Percentiles rank a stretch among this genome's conserved stretches.
Conservation (phyloP, 2,797 vertebrate genomes). For the Pteropus rufus region DNA sequence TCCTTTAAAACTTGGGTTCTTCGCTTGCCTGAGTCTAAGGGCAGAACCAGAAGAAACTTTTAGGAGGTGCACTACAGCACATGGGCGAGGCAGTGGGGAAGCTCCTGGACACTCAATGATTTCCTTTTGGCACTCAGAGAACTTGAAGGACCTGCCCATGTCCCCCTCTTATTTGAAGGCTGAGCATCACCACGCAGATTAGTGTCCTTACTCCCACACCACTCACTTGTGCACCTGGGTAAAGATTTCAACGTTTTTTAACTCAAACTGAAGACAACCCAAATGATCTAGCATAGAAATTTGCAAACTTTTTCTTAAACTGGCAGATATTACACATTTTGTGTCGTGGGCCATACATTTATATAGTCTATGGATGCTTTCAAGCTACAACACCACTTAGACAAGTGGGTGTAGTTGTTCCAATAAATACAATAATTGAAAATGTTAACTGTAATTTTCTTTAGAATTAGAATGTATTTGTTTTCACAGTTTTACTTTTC, state of each 20-base stretch:
- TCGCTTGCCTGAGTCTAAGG: background rate
- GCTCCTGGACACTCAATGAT: background rate
- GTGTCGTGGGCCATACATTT: background rate
- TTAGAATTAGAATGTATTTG: background rate
- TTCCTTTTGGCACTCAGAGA: background rate
- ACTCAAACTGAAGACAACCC: background rate
- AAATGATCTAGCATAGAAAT: background rate
- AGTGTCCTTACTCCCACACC: background rate
- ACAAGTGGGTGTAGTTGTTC: background rate
- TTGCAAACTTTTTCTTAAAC: background rate
- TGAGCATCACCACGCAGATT: background rate
- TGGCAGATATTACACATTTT: background rate
- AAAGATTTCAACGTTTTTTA: background rate
- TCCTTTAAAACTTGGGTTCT: background rate
- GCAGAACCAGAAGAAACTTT: background rate
- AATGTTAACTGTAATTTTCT: background rate
- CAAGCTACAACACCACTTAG: background rate
- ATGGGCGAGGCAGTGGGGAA: background rate
- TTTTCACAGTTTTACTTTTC: constrained; percentile 23
- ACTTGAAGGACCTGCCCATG: background rate
- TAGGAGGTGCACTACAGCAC: background rate
- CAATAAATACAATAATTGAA: background rate
- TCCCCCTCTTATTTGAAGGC: background rate
- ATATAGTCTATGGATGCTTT: background rate
- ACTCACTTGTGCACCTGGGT: background rate